Evolutionary conservation across 2,888 invertebrate species (phyloP).

Genomic region (Luperina nickerlii): DNA sequence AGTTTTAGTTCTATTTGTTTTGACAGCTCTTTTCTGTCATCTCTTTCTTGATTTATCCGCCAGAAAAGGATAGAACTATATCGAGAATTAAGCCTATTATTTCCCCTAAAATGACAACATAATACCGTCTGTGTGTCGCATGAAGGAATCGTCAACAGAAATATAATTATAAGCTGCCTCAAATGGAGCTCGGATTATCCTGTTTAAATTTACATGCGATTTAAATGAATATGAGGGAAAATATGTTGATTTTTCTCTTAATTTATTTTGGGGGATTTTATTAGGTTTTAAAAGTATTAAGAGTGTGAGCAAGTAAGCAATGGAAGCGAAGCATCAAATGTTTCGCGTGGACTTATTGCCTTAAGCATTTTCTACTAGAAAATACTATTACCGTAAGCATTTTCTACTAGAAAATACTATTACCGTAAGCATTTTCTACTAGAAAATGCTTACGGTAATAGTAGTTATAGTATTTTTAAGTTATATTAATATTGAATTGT

Average conservation of each 20-base stretch:
- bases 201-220: conserved; percentile 12
- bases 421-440: too few species aligned
- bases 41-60: not conserved
- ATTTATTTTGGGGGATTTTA: not conserved
- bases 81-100: not conserved
- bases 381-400: too few species aligned
- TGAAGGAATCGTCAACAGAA: not conserved
- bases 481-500: too few species aligned
- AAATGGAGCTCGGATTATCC: conserved; percentile 19
- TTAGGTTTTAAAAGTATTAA: not conserved
- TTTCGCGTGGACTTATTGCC: too few species aligned
- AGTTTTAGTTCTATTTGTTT: not conserved
- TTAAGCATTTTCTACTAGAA: too few species aligned
- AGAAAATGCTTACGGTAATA: too few species aligned
- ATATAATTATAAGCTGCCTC: not conserved
- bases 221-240: not conserved
- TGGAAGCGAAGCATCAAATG: too few species aligned
- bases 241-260: not conserved
- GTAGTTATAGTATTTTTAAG: too few species aligned
- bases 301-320: not conserved
- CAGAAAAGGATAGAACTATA: not conserved
- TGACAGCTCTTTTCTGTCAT: not conserved
- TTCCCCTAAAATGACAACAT: not conserved
- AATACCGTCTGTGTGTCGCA: conserved; percentile 4
- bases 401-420: too few species aligned